These are phyloP conservation scores for Tragelaphus strepsiceros DNA, from an alignment of 2,113 vertebrate genomes.

Conservation along the genomic window DNA sequence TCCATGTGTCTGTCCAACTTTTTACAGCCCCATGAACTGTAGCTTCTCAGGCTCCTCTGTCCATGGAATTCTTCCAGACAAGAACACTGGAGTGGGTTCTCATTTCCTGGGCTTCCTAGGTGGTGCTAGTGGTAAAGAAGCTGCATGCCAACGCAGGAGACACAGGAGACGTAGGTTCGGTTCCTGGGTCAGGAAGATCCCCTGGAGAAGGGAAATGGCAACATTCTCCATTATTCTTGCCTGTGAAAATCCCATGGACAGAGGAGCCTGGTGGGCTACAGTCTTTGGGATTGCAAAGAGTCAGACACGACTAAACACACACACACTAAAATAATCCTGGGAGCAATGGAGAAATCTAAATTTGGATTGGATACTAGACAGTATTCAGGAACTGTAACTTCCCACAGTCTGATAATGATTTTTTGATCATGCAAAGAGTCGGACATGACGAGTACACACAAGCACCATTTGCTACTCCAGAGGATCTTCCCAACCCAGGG, in stretches of 20 bases:
- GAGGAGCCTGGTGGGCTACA: background rate
- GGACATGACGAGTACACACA: background rate
- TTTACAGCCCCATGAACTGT: background rate
- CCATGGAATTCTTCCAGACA: background rate
- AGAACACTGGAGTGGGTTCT: background rate
- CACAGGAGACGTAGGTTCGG: background rate
- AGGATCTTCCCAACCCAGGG: background rate
- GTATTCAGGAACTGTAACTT: too few relatives aligned
- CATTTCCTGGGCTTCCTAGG: background rate
- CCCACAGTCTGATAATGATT: too few relatives aligned
- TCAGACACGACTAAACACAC: too few relatives aligned
- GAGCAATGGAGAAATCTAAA: too few relatives aligned
- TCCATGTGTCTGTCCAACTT: background rate
- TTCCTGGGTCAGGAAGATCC: background rate
- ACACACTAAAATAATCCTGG: too few relatives aligned
- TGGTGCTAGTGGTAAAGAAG: background rate
- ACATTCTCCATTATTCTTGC: background rate
- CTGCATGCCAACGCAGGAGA: background rate
- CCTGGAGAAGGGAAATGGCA: background rate
- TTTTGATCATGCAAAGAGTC: background rate
- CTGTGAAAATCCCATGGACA: background rate
- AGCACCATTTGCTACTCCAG: background rate
- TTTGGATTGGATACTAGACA: too few relatives aligned
- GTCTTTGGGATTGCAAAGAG: background rate
- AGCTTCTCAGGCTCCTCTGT: background rate